phyloP scores from a whole-genome alignment of 2,113 vertebrate genomes.

The Strigops habroptila region DNA sequence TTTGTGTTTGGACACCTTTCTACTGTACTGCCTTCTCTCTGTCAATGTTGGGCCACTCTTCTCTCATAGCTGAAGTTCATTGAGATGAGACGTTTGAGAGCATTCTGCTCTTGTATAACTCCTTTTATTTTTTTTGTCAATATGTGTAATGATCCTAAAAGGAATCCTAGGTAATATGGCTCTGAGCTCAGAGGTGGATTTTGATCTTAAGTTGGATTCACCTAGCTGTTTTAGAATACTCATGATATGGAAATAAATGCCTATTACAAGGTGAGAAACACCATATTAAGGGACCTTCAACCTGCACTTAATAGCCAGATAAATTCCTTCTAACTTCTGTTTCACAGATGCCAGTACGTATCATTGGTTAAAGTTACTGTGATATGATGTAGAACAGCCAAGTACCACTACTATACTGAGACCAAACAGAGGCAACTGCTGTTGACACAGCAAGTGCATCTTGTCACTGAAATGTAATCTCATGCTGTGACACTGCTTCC shows the following conservation, averaged over 20 bases:
- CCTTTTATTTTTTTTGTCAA: not conserved
- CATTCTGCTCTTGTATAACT: not conserved
- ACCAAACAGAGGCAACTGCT: not conserved
- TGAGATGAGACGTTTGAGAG: not conserved
- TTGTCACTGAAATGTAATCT: not conserved
- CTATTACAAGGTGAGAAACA: not conserved
- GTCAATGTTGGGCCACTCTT: not conserved
- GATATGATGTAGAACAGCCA: not conserved
- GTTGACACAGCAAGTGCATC: not conserved
- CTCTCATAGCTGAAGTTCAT: not conserved
- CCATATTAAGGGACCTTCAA: not conserved
- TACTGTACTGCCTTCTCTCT: not conserved
- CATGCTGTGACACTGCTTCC: not conserved
- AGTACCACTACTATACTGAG: not conserved
- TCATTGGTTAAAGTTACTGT: not conserved
- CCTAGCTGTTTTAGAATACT: not conserved
- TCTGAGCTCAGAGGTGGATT: not conserved
- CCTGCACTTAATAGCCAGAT: not conserved
- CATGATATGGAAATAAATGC: not conserved
- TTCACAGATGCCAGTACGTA: not conserved
- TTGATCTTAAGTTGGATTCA: not conserved
- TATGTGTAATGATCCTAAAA: not conserved
- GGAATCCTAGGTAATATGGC: not conserved
- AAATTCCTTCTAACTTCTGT: not conserved
- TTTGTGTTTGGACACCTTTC: not conserved